Conservation (phyloP, 2,888 invertebrate species). For the Psylliodes chrysocephalus region DNA sequence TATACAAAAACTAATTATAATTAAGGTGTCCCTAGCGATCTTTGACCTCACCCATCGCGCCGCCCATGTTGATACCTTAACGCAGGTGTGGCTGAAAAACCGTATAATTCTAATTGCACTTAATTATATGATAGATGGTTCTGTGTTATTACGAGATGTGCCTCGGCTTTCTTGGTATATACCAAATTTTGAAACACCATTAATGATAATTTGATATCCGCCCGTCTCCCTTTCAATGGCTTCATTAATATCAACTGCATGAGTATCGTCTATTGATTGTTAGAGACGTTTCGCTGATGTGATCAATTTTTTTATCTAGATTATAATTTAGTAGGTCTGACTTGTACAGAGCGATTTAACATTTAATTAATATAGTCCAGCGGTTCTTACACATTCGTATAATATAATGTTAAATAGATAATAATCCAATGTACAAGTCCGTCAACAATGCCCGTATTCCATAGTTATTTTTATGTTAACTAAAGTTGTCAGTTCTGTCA, state of each 20-base stretch:
- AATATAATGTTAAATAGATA: no score
- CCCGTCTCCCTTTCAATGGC: conserved; percentile 31
- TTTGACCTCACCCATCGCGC: conserved; percentile 1
- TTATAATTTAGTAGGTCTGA: no score
- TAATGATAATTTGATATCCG: conserved; percentile 33
- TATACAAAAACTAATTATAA: conserved; percentile 4
- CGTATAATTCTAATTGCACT: conserved; percentile 58
- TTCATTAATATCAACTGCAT: conserved; percentile 22
- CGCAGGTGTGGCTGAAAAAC: conserved; percentile 59
- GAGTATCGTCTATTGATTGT: conserved; percentile 2
- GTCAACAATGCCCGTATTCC: no score
- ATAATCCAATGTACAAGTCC: no score
- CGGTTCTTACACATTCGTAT: no score
- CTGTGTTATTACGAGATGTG: conserved; percentile 50
- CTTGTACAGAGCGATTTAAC: no score
- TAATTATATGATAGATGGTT: conserved; percentile 57
- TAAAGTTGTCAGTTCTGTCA: no score
- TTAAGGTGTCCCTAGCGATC: not conserved
- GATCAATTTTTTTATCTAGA: not conserved
- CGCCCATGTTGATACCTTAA: conserved; percentile 33
- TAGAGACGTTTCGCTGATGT: not conserved
- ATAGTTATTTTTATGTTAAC: no score
- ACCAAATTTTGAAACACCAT: conserved; percentile 36
- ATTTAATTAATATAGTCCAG: no score
- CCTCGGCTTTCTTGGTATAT: conserved; percentile 54